These are phyloP conservation scores for Macquaria australasica DNA, from an alignment of 2,113 vertebrate genomes.

Conservation along the genomic window DNA sequence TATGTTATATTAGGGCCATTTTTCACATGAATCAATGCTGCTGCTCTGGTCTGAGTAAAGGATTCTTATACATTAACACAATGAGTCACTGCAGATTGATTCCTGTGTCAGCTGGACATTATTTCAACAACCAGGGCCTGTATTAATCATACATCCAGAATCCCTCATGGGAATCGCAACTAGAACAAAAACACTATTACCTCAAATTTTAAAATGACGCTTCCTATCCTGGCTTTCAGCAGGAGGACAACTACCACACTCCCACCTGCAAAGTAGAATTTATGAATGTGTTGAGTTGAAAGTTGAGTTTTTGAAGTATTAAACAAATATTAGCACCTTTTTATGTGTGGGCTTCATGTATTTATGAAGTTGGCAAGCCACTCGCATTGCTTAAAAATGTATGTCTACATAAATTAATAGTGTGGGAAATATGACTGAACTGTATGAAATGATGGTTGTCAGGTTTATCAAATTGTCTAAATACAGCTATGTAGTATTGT, in stretches of 20 bases:
- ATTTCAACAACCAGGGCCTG: not conserved
- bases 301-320: too few species aligned
- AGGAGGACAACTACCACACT: not conserved
- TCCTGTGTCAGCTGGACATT: not conserved
- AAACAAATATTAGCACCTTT: too few species aligned
- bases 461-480: not conserved
- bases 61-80: not conserved
- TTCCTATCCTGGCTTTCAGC: not conserved
- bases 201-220: not conserved
- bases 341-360: too few species aligned
- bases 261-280: not conserved
- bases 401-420: too few species aligned
- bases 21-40: conserved; percentile 6
- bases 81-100: not conserved
- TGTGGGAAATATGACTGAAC: not conserved
- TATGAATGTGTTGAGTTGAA: not conserved
- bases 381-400: too few species aligned
- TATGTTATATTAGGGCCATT: conserved; percentile 6
- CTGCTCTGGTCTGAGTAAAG: not conserved
- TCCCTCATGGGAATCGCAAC: not conserved
- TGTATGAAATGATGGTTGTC: not conserved
- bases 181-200: not conserved
- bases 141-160: not conserved
- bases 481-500: not conserved
- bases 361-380: too few species aligned